Base-by-base conservation (phyloP, 2,888 invertebrate species). In the Pediacus dermestoides region DNA sequence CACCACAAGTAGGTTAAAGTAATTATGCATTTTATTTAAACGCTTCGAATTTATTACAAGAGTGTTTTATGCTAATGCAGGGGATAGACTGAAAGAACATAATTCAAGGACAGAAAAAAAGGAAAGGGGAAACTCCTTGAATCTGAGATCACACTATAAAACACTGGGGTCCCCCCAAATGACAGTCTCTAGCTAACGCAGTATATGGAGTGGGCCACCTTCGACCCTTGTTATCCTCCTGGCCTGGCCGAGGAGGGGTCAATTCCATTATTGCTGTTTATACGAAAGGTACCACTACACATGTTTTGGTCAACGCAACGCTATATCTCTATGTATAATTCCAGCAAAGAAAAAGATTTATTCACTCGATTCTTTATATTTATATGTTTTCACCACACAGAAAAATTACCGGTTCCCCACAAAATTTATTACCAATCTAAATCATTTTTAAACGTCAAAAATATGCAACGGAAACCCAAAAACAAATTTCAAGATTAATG, bases 11-110 rank as follows among this genome's bases (percentile, higher is more conserved):
- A 57, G 63, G 63, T 63, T 63, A 63, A 61, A 63, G 61, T 62
- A 63, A 64, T 63, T 64, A 63, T 63, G 61, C 63, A 53, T 63
- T 61, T 62, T 60, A 60, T 60, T 63, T 58, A 60, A 63, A 62
- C 57, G 60, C 53, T 55, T 52, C 57, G 63, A 63, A 62, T 64
- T 63, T 60, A 63, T 62, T 61, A 60, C 58, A 60, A 58, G 58
- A 57, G 60, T 46, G 54, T 47, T 54, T 54, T 51, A 54, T 54
- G 52, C 48, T 48, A 54, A 54, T 53, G 48, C 37, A 16, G 55
- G 59, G 58, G 3, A 60, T 61, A 52, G 55, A 55, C 53, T 55
- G 57, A 56, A 56, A 54, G 58, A 58, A 59, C 53, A 61, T 64
- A 61, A 61, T 52, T 60, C 56, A 57, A n/a, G 23, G 23, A 9